A percentile compares a stretch with the other conserved stretches of the same genome.
Conservation (phyloP, 2,888 invertebrate species). For the Brassicogethes aeneus region DNA sequence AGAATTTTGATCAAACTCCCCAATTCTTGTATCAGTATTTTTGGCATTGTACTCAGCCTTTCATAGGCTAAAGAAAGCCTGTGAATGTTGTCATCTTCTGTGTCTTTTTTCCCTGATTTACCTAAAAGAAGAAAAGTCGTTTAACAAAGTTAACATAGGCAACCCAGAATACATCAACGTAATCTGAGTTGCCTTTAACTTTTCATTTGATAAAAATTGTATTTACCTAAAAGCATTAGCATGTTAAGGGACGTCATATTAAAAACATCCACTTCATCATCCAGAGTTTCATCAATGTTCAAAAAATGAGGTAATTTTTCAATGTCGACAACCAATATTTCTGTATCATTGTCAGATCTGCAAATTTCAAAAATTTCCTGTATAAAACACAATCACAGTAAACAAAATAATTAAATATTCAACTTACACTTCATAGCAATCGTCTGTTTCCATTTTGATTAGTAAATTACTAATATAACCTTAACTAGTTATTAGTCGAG, state of each 20-base stretch:
- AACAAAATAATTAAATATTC: background rate
- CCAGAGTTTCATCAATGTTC: constrained; percentile 22
- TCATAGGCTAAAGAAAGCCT: constrained; percentile 63
- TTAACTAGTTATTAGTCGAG: background rate
- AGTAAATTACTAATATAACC: background rate
- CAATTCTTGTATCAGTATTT: constrained; percentile 54
- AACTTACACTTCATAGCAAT: background rate
- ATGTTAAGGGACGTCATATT: constrained; percentile 32
- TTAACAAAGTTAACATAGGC: too few relatives aligned
- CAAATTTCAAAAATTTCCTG: constrained; percentile 2
- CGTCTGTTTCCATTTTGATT: background rate
- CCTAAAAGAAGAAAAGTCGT: constrained; percentile 1
- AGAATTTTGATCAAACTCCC: constrained; percentile 52
- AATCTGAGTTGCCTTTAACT: background rate
- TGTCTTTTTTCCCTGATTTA: background rate
- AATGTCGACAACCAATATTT: constrained; percentile 26
- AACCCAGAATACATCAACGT: too few relatives aligned
- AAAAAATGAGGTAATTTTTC: constrained; percentile 25
- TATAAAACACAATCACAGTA: background rate
- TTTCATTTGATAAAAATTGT: background rate
- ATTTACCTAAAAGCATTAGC: constrained; percentile 31
- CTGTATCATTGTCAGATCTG: constrained; percentile 14
- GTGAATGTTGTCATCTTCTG: constrained; percentile 42
- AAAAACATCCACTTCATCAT: constrained; percentile 25
- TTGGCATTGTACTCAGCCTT: constrained; percentile 54